Percentiles rank a stretch among this genome's conserved stretches.
phyloP scores from a whole-genome alignment of 2,113 vertebrate species.

The Eulacestoma nigropectus region DNA sequence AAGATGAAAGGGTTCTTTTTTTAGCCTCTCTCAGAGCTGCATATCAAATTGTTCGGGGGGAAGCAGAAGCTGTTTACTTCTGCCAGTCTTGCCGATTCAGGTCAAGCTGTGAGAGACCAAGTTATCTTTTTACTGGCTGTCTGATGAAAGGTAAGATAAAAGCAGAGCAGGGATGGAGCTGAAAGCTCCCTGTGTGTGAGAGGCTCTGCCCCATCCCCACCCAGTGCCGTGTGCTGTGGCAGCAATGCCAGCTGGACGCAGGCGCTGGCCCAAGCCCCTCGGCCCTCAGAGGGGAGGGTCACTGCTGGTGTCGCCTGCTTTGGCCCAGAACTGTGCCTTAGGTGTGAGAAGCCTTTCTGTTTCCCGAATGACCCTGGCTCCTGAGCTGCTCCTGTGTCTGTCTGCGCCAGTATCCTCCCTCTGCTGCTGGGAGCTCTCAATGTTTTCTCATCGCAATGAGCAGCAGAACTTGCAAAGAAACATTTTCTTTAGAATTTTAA shows the following conservation, averaged over 20 bases:
- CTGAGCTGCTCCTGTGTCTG: background rate
- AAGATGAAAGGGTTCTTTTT: conserved; percentile 51
- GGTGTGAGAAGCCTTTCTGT: background rate
- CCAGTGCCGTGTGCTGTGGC: fast-evolving
- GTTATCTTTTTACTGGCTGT: background rate
- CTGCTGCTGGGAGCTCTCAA: fast-evolving
- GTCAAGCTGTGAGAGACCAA: conserved; percentile 27
- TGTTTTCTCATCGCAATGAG: background rate
- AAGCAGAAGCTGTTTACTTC: conserved; percentile 11
- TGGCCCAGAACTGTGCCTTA: fast-evolving
- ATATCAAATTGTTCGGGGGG: background rate
- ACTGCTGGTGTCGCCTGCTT: background rate
- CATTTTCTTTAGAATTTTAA: background rate
- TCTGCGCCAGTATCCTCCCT: background rate
- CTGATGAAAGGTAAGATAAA: background rate
- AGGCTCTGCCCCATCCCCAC: background rate
- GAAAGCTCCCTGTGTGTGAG: background rate
- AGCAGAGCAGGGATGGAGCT: background rate
- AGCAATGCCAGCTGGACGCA: fast-evolving
- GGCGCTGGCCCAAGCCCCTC: background rate
- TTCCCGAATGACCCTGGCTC: fast-evolving
- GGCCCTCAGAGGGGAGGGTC: fast-evolving
- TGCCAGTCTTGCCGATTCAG: conserved; percentile 12
- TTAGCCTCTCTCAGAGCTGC: conserved; percentile 25
- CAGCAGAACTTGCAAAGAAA: background rate